phyloP scores from a whole-genome alignment of 2,888 invertebrate genomes.

The Archaeoteleia sp. region DNA sequence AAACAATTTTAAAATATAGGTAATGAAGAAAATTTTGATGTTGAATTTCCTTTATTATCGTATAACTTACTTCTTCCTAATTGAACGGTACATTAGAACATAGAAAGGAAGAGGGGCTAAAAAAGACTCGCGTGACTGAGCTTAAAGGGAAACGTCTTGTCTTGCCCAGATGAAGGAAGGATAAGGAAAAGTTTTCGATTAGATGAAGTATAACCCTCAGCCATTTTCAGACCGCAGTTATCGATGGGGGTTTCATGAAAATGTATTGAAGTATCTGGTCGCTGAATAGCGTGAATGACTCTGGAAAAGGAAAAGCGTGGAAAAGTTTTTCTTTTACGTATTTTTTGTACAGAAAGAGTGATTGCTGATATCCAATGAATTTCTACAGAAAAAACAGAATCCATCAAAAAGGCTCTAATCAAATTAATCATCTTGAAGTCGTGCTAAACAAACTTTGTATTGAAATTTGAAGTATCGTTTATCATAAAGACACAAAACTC shows the following conservation, averaged over 20 bases:
- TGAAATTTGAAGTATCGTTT: too few relatives aligned
- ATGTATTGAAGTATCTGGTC: conserved; percentile 6
- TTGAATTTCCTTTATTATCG: conserved; percentile 3
- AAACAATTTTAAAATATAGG: too few relatives aligned
- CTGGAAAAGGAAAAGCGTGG: too few relatives aligned
- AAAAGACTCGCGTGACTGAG: conserved; percentile 21
- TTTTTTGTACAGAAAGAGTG: too few relatives aligned
- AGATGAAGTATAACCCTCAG: conserved; percentile 17
- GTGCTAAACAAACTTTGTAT: too few relatives aligned
- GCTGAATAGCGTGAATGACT: background rate
- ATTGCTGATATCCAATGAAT: too few relatives aligned
- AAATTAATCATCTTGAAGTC: too few relatives aligned
- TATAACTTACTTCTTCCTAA: conserved; percentile 17
- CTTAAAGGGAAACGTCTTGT: conserved; percentile 43
- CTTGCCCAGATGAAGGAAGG: conserved; percentile 25
- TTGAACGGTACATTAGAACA: conserved; percentile 27
- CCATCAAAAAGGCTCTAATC: too few relatives aligned
- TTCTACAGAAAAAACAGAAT: too few relatives aligned
- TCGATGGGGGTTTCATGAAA: conserved; percentile 16
- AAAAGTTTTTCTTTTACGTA: too few relatives aligned
- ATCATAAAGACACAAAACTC: too few relatives aligned
- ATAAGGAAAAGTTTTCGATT: conserved; percentile 40
- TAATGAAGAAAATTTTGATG: too few relatives aligned
- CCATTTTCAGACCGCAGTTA: conserved; percentile 10
- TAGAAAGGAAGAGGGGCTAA: conserved; percentile 12